phyloP scores from a whole-genome alignment of 2,113 vertebrate genomes.

The Bufo bufo region DNA sequence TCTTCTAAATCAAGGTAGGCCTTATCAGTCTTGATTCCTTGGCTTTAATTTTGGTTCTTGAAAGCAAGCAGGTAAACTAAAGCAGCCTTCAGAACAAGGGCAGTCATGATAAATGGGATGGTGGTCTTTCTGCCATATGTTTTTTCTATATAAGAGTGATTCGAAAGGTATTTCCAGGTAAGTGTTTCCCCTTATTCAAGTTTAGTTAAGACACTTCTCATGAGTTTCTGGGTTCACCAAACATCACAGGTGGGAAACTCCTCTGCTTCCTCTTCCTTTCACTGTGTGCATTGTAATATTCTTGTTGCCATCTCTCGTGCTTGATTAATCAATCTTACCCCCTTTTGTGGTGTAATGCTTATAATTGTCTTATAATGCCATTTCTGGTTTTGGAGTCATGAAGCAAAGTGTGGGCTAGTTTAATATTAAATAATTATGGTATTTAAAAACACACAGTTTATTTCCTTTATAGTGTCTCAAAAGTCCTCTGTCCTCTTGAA shows the following conservation, averaged over 20 bases:
- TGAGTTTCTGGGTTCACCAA: slow-evolving; percentile 68
- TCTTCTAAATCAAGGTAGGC: slow-evolving; percentile 95
- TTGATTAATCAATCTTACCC: slow-evolving; percentile 21
- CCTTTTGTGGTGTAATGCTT: slow-evolving; percentile 52
- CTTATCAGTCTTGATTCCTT: slow-evolving; percentile 74
- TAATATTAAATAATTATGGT: not conserved
- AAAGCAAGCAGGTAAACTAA: slow-evolving; percentile 68
- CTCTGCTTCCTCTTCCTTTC: slow-evolving; percentile 66
- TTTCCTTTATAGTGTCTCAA: not conserved
- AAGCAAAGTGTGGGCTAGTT: slow-evolving; percentile 56
- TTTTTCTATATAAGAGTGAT: slow-evolving; percentile 28
- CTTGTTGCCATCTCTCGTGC: slow-evolving; percentile 58
- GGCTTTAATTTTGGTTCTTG: slow-evolving; percentile 68
- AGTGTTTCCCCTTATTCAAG: slow-evolving; percentile 72
- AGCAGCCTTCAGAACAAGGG: slow-evolving; percentile 65
- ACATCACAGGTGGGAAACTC: slow-evolving; percentile 68
- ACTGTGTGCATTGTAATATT: not conserved
- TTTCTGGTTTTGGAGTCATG: slow-evolving; percentile 53
- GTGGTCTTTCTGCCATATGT: slow-evolving; percentile 30
- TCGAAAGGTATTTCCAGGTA: slow-evolving; percentile 70
- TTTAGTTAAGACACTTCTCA: slow-evolving; percentile 71
- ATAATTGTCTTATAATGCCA: not conserved
- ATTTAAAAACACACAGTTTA: not conserved
- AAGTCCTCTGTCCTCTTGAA: slow-evolving; percentile 7
- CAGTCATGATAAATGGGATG: slow-evolving; percentile 68